These are phyloP conservation scores for Blomia tropicalis DNA, from an alignment of 2,888 invertebrate genomes.

Conservation along the genomic window DNA sequence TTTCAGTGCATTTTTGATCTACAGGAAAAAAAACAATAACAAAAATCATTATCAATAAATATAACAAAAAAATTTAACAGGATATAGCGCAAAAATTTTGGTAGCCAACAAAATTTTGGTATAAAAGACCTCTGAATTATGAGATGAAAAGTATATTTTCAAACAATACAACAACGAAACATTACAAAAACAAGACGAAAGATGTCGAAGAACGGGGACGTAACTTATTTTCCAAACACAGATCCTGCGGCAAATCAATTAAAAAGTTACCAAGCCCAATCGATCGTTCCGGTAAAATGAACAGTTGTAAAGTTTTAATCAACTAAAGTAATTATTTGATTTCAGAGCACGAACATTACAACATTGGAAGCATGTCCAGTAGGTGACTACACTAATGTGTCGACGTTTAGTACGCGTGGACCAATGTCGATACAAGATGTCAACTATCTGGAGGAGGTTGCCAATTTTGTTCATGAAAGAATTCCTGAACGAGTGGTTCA, in stretches of 20 bases:
- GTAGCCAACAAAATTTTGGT: no score
- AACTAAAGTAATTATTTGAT: not conserved
- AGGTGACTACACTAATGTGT: constrained; percentile 53
- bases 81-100: no score
- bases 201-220: no score
- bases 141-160: no score
- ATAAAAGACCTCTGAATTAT: no score
- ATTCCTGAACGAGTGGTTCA: constrained; percentile 92
- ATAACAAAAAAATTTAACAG: no score
- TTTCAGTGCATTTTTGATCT: no score
- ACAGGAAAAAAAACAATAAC: no score
- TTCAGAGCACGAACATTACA: constrained; percentile 33
- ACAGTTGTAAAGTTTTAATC: not conserved
- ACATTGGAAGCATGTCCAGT: constrained; percentile 64
- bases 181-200: no score
- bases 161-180: no score
- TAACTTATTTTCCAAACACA: constrained; percentile 15
- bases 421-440: constrained; percentile 73
- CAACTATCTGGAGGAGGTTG: constrained; percentile 44
- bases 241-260: constrained; percentile 21
- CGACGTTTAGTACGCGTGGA: constrained; percentile 73
- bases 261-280: not conserved
- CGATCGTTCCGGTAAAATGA: not conserved
- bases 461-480: constrained; percentile 54
- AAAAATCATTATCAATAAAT: no score